These are phyloP conservation scores for Hipposideros larvatus DNA, from an alignment of 2,797 vertebrate genomes.

Conservation along the genomic window DNA sequence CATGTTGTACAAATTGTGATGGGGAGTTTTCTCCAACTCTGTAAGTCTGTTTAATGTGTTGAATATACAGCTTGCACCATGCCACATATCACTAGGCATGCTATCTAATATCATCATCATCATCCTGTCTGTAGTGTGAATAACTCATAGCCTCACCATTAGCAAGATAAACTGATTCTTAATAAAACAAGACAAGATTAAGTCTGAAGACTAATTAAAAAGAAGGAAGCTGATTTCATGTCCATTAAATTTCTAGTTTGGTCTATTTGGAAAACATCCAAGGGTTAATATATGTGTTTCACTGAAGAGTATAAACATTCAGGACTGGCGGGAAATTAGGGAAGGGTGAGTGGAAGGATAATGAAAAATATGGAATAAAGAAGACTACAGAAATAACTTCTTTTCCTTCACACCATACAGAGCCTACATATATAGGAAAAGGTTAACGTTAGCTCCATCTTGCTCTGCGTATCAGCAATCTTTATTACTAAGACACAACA, in stretches of 20 bases:
- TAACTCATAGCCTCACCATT: background rate
- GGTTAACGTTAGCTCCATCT: background rate
- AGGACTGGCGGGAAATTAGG: background rate
- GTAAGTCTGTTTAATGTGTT: background rate
- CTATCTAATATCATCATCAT: background rate
- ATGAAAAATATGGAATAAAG: background rate
- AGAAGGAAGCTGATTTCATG: constrained; percentile 49
- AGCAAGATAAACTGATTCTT: constrained; percentile 4
- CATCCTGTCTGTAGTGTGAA: background rate
- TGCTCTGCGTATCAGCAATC: constrained; percentile 63
- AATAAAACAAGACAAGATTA: constrained; percentile 38
- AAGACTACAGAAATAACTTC: background rate
- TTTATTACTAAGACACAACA: constrained; percentile 72
- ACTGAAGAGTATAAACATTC: constrained; percentile 22
- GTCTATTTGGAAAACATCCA: constrained; percentile 52
- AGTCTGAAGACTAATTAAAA: constrained; percentile 49
- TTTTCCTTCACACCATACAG: background rate
- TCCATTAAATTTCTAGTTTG: constrained; percentile 28
- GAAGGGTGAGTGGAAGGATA: constrained; percentile 10
- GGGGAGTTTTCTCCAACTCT: background rate
- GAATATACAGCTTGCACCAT: background rate
- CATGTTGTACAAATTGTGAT: too few species aligned
- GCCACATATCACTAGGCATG: background rate
- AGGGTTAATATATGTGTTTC: background rate
- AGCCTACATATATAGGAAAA: background rate